A percentile compares a stretch with the other conserved stretches of the same genome.
These are phyloP conservation scores for Aphelenchoides besseyi DNA, from an alignment of 1,140 invertebrate genomes.

Conservation along the genomic window DNA sequence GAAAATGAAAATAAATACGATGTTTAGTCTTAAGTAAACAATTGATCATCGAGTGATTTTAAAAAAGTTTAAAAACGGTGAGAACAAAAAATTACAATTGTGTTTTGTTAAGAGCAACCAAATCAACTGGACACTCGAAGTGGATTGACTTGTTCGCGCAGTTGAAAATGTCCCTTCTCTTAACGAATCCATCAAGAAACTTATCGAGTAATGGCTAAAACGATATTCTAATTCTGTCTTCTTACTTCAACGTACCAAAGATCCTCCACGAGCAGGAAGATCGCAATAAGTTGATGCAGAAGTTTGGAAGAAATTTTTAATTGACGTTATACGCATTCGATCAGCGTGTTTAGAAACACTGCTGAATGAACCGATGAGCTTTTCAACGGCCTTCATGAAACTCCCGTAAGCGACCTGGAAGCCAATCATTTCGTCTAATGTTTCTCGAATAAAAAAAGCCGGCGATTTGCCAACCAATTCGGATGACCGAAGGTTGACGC, in stretches of 20 bases:
- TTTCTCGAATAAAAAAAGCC: neutral
- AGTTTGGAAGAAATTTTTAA: constrained; percentile 15
- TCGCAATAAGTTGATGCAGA: neutral
- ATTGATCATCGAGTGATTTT: too few species aligned
- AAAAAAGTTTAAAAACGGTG: neutral
- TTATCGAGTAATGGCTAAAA: constrained; percentile 3
- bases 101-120: neutral
- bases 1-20: too few species aligned
- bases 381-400: constrained; percentile 1
- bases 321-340: neutral
- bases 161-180: neutral
- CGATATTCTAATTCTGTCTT: neutral
- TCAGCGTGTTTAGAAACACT: neutral
- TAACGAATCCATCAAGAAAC: neutral
- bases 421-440: constrained; percentile 2
- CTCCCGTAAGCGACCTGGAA: constrained; percentile 1
- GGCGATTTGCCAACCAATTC: neutral
- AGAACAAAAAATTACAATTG: neutral
- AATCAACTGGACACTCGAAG: neutral
- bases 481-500: neutral
- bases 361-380: neutral
- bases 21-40: too few species aligned
- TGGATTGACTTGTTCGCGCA: neutral
- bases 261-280: neutral
- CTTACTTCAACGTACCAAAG: neutral